Base-by-base conservation (phyloP, 1,140 invertebrate genomes). In the Lasaia peninsularis region DNA sequence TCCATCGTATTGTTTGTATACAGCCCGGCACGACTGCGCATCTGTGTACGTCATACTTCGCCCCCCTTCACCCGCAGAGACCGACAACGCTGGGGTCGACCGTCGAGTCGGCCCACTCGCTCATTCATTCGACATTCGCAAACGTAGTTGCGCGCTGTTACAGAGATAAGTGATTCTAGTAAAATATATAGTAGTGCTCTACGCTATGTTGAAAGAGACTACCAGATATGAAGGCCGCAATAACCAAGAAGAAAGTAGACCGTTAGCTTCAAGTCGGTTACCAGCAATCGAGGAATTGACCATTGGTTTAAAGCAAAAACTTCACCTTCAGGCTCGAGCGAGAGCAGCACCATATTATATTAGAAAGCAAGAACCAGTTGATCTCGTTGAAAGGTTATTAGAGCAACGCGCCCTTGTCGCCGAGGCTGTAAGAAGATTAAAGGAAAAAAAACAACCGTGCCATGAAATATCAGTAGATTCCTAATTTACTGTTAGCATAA, bases 1-100 rank as follows among this genome's bases (percentile, higher is more conserved):
- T 86, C 83, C 83, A 77, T 78, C 78, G 84, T 85, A 88, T 88
- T 88, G 85, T 88, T 88, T 88, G 85, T 88, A 88, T 86, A 88
- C 85, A 88, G 77, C 75, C 85, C 82, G 82, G 83, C 81, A 80
- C 85, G 85, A 78, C 81, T 86, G 83, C 83, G 83, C 85, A 86
- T 85, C 82, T 74, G 72, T 63, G 65, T 78, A 88, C 82, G 82
- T 88, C 82, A 86, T 72, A 70, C 78, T 75, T 72, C 71, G 69
- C 75, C 71, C 53, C 63, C 57, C 60, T 56, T 31, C 65, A 73
- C 76, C 78, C 82, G 74, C 74, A 50, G 62, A 78, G 72, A 70
- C 79, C 81, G 61, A 77, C 74, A 71, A 82, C 78, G 73, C 71
- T 73, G 69, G 77, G 77, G 73, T 80, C 81, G 86, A 65, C 69